Evolutionary conservation across 2,888 invertebrate species (phyloP), one percentile per base, ranked within the genome.

Genomic region (Saturnia japonica): DNA sequence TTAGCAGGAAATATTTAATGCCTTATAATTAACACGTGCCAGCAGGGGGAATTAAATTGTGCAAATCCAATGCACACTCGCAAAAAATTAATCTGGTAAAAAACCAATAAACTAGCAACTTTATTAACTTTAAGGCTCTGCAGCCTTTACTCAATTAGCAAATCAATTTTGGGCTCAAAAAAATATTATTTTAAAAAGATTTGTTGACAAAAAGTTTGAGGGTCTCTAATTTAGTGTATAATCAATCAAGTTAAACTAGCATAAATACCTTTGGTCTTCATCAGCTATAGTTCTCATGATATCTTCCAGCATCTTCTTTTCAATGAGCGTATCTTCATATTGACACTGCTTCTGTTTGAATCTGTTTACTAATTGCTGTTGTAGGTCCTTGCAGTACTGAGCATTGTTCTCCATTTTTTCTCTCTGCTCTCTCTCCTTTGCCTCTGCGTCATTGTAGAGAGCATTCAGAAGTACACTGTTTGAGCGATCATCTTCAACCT

Each of bases 301-400:
- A 57, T 95, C 95, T 76, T 96, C 96, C 8, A 95, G 85, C 90
- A 95, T 94, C 77, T 95, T 95, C 89, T 95, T 96, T 81, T 96
- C 96, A 70, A 94, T 90, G 8, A 95, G 85, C 25, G 91, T 93
- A 72, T 96, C 95, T 76, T 95, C 95, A 73, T 95, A 95, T 73
- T 91, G 84, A 72, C 94, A 94, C 76, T 95, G 92, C 75, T 86
- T 92, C 74, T 90, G 86, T 71, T 88, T 87, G 72, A 95, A 94
- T 2, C 89, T 84, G 75, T 93, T 91, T 42, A 95, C 95, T 60
- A 96, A 88, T 77, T 95, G 95, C 72, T 95, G 94, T 75, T 95
- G 95, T 28, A 96, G 77, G 4, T 95, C 95, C 73, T 85, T 84
- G 73, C 91, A 89, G 78, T 95, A 95, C 68, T 90, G 77, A 0